Percentiles rank a stretch among this genome's conserved stretches.
Conservation (phyloP, 2,113 vertebrate species). For the Campylorhamphus procurvoides region DNA sequence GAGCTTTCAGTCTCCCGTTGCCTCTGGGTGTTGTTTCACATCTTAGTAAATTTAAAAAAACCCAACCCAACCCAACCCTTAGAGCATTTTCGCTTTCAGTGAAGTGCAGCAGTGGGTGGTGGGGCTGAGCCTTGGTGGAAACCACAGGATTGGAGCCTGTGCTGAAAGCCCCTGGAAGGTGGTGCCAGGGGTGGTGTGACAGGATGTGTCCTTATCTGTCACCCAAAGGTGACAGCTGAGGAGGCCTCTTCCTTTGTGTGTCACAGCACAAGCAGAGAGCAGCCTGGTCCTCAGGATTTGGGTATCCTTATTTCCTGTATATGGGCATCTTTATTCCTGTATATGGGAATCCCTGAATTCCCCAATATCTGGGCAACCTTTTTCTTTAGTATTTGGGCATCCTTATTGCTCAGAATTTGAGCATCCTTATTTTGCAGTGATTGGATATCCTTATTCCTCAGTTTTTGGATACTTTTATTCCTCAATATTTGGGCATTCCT, state of each 20-base stretch:
- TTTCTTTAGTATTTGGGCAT: fast-evolving
- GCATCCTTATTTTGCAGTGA: not conserved
- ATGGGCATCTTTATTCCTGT: not conserved
- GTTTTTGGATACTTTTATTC: not conserved
- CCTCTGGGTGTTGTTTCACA: not conserved
- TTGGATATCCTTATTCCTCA: too few relatives aligned
- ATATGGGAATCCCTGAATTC: too few relatives aligned
- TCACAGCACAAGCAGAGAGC: not conserved
- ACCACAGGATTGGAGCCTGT: not conserved
- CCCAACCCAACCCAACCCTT: not conserved
- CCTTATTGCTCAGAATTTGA: not conserved
- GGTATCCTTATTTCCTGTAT: fast-evolving
- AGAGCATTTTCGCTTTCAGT: not conserved
- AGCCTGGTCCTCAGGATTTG: fast-evolving
- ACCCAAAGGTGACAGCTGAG: fast-evolving
- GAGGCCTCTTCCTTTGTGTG: not conserved
- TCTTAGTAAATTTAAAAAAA: not conserved
- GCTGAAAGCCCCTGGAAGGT: not conserved
- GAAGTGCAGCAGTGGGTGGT: not conserved
- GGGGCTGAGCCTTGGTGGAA: not conserved
- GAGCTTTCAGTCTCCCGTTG: not conserved
- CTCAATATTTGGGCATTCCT: not conserved
- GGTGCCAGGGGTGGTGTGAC: not conserved
- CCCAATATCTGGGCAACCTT: fast-evolving
- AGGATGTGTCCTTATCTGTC: not conserved